Base-by-base conservation (phyloP, 2,797 vertebrate species). In the Anas acuta region DNA sequence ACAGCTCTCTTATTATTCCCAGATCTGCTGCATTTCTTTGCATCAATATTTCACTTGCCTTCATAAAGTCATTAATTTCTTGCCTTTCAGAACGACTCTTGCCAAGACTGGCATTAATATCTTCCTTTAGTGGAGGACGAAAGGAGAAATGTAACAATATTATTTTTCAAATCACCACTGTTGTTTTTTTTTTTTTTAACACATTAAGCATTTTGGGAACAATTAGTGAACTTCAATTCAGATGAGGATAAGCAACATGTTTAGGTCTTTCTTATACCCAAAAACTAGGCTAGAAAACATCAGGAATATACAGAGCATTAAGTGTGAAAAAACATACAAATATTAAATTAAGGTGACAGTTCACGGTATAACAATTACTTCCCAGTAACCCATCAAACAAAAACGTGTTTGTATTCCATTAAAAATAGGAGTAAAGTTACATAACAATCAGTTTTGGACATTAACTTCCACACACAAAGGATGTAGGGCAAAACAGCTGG, bases 11-110 rank as follows among this genome's bases (percentile, higher is more conserved):
- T 90, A 99, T 94, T 75, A 96, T 95, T 71, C 95, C 97, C 64
- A 99, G 97, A 94, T 99, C 98, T 47, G 96, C 33, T 77, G 96
- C 92, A 77, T 98, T 98, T 95, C 96, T 98, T 96, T 97, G 96
- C 94, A 98, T 98, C 95, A 99, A 53, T 87, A 98, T 95, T 97
- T 98, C 97, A 91, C 97, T 97, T 64, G 98, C 97, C 69, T 98
- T 98, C 74, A 99, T 96, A 92, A 99, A 99, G 58, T 91, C 88
- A 86, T 69, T 71, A 70, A 97, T 94, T 49, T 98, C 97, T 62
- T 96, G 93, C 81, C 92, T 97, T 80, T 94, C 94, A 11, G 87
- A 89, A 89, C 89, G 96, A 89, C 97, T 97, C 86, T 97, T 95
- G 56, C 33, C 64, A 89, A 99, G 60, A 84, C 96, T 95, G 75